Conservation (phyloP, 2,888 invertebrate species). For the Sarcophaga carnaria region DNA sequence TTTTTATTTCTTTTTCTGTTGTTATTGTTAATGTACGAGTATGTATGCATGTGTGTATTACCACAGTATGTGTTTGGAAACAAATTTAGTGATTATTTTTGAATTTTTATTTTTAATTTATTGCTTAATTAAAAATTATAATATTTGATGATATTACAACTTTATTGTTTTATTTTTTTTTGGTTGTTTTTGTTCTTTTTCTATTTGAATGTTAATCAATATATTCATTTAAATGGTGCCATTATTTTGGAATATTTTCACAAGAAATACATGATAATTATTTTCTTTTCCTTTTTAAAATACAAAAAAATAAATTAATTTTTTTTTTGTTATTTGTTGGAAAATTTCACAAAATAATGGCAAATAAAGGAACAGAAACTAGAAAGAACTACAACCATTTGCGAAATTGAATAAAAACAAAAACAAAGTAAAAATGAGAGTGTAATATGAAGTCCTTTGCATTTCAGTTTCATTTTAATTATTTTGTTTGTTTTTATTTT, state of each 20-base stretch:
- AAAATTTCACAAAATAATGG: too few relatives aligned
- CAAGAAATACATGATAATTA: background rate
- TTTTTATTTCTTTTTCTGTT: background rate
- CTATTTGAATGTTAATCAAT: conserved; percentile 14
- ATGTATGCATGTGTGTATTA: conserved; percentile 37
- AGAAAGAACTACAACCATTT: too few relatives aligned
- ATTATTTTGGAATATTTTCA: background rate
- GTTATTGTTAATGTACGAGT: conserved; percentile 34
- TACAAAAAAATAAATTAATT: background rate
- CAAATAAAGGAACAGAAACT: too few relatives aligned
- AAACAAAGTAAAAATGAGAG: background rate
- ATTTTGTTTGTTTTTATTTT: conserved; percentile 36
- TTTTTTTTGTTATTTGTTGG: background rate
- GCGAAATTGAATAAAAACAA: background rate
- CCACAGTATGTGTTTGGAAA: conserved; percentile 55
- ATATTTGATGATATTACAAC: conserved; percentile 61
- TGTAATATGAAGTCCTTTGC: conserved; percentile 52
- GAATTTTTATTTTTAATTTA: conserved; percentile 44
- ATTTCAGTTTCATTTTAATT: conserved; percentile 20
- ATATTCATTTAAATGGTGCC: background rate
- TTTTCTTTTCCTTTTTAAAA: too few relatives aligned
- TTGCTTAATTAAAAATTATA: background rate
- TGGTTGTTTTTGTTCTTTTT: conserved; percentile 13
- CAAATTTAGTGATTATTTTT: conserved; percentile 55
- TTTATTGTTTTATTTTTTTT: conserved; percentile 31